phyloP scores from a whole-genome alignment of 2,888 invertebrate species.

The Sacculina carcini region DNA sequence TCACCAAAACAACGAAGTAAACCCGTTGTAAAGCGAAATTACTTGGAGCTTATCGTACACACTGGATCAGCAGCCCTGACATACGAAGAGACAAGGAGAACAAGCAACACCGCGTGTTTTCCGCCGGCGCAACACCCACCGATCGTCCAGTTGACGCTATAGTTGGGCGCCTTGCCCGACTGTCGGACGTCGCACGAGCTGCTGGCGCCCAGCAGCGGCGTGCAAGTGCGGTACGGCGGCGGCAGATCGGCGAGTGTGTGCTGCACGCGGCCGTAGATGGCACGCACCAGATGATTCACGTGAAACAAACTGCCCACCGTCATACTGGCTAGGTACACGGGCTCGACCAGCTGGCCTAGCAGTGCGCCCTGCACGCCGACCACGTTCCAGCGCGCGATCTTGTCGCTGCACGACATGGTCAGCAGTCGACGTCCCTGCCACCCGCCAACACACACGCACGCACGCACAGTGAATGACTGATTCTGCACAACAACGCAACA shows the following conservation, averaged over 20 bases:
- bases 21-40: too few species aligned
- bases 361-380: constrained; percentile 77
- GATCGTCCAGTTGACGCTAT: constrained; percentile 61
- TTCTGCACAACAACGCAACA: too few species aligned
- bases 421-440: constrained; percentile 32
- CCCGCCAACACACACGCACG: too few species aligned
- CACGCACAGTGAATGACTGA: too few species aligned
- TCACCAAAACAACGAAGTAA: too few species aligned
- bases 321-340: constrained; percentile 61
- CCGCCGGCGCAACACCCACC: too few species aligned
- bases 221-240: constrained; percentile 51
- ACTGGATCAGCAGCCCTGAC: too few species aligned
- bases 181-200: constrained; percentile 60
- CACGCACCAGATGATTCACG: constrained; percentile 17
- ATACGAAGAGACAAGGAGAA: too few species aligned
- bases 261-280: constrained; percentile 20
- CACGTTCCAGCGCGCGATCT: constrained; percentile 85
- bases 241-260: constrained; percentile 38
- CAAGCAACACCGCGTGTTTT: too few species aligned
- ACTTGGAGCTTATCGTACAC: too few species aligned
- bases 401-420: constrained; percentile 96
- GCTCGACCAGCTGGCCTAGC: constrained; percentile 57
- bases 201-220: constrained; percentile 52
- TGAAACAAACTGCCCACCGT: constrained; percentile 20
- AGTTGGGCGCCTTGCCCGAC: constrained; percentile 70